A percentile compares a stretch with the other conserved stretches of the same genome.
Evolutionary conservation across 2,113 vertebrate species (phyloP).

Genomic region (Centropus bengalensis): DNA sequence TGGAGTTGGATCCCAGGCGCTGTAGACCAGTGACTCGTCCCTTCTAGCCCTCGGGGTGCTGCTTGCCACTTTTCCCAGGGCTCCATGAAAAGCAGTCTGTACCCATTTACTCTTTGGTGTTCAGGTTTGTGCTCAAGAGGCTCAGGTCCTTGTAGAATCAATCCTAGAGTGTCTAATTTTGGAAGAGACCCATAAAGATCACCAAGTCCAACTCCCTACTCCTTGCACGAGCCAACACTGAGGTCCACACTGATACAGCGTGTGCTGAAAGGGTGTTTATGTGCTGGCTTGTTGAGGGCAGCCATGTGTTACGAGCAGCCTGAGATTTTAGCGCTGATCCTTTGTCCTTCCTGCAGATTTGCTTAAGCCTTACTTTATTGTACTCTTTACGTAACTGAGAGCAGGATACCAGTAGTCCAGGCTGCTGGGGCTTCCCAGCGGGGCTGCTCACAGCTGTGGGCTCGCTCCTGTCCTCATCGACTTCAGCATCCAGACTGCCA

Average conservation of each 20-base stretch:
- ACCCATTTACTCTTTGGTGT: no score
- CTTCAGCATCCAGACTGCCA: background rate
- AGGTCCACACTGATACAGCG: rapidly evolving
- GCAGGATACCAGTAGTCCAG: background rate
- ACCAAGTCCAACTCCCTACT: background rate
- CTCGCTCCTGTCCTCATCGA: background rate
- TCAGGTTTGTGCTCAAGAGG: background rate
- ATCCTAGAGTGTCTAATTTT: background rate
- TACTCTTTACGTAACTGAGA: background rate
- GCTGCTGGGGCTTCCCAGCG: background rate
- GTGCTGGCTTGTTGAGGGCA: background rate
- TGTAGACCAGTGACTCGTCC: background rate
- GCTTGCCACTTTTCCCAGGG: background rate
- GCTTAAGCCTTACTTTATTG: background rate
- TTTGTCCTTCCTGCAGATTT: background rate
- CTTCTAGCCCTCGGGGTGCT: rapidly evolving
- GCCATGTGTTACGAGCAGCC: background rate
- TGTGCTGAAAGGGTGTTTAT: background rate
- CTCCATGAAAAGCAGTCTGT: background rate
- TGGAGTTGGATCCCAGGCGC: rapidly evolving
- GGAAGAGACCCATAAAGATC: background rate
- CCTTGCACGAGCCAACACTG: background rate
- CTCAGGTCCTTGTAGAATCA: background rate
- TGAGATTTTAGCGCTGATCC: background rate
- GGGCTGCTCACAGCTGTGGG: rapidly evolving